A percentile compares a stretch with the other conserved stretches of the same genome.
Conservation (phyloP, 64 coral and sea anemone species). For the Montipora cactus region DNA sequence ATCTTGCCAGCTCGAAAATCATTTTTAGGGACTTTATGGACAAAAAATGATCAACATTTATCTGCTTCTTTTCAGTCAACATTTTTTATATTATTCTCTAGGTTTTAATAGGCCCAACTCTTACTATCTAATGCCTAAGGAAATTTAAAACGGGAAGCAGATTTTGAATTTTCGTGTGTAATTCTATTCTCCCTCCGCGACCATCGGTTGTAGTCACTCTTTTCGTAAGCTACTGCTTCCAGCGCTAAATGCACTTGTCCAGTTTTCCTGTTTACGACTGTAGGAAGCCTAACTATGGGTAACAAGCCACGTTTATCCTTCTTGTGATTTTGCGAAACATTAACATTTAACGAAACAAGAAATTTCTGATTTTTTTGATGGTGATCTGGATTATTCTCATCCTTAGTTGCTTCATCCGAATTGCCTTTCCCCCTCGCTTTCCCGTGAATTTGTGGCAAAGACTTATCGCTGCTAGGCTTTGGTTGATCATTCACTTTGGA, state of each 20-base stretch:
- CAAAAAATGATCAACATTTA: too few relatives aligned
- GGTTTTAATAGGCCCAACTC: too few relatives aligned
- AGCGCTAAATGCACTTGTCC: constrained; percentile 14
- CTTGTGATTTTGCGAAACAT: background rate
- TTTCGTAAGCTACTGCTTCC: constrained; percentile 11
- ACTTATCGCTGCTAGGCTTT: background rate
- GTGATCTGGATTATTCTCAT: background rate
- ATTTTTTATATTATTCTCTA: too few relatives aligned
- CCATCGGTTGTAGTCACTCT: constrained; percentile 42
- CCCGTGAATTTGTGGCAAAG: background rate
- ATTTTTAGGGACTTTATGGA: too few relatives aligned
- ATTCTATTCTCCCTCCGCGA: constrained; percentile 19
- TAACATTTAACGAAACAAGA: constrained; percentile 8
- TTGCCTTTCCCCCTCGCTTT: background rate
- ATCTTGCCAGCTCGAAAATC: too few relatives aligned
- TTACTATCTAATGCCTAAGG: background rate
- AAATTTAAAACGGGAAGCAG: background rate
- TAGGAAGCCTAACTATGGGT: constrained; percentile 25
- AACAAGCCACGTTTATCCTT: constrained; percentile 11
- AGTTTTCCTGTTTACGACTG: constrained; percentile 3
- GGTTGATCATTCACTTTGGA: background rate
- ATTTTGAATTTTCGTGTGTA: background rate
- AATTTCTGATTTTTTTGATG: background rate
- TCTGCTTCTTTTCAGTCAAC: too few relatives aligned
- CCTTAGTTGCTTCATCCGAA: background rate